phyloP scores from a whole-genome alignment of 2,797 vertebrate genomes.

The Balearica regulorum region DNA sequence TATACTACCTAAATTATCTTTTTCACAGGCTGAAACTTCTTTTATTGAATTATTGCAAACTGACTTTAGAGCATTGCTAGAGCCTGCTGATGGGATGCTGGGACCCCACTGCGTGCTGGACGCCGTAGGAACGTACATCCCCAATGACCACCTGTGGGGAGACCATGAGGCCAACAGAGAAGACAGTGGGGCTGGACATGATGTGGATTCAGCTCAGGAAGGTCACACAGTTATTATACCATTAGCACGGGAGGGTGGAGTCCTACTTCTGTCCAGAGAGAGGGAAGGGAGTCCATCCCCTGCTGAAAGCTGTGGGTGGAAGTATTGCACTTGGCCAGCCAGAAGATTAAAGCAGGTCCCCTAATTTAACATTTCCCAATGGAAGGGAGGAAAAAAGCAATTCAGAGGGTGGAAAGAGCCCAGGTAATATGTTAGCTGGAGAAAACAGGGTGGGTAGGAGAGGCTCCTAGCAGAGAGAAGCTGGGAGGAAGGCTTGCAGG shows the following conservation, averaged over 20 bases:
- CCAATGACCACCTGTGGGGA: accelerated
- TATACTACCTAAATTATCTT: background rate
- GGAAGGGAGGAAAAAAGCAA: background rate
- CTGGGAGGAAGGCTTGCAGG: background rate
- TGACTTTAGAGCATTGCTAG: accelerated
- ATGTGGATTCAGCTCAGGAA: background rate
- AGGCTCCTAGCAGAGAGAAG: background rate
- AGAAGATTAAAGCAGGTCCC: background rate
- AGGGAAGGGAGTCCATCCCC: slow-evolving; percentile 13
- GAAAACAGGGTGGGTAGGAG: background rate
- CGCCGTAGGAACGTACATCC: accelerated
- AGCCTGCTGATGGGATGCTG: background rate
- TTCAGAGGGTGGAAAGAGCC: background rate
- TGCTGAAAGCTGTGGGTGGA: slow-evolving; percentile 35
- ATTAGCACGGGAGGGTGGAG: background rate
- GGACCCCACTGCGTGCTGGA: background rate
- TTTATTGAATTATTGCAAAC: background rate
- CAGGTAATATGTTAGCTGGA: background rate
- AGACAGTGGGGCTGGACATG: background rate
- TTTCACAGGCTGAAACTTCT: background rate
- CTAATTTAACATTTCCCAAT: slow-evolving; percentile 1
- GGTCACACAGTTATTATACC: background rate
- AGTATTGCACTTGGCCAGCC: background rate
- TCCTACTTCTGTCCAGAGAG: background rate
- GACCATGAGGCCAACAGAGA: background rate